Conservation (phyloP, 2,797 vertebrate genomes). For the Sebastiscus albofasciatus region DNA sequence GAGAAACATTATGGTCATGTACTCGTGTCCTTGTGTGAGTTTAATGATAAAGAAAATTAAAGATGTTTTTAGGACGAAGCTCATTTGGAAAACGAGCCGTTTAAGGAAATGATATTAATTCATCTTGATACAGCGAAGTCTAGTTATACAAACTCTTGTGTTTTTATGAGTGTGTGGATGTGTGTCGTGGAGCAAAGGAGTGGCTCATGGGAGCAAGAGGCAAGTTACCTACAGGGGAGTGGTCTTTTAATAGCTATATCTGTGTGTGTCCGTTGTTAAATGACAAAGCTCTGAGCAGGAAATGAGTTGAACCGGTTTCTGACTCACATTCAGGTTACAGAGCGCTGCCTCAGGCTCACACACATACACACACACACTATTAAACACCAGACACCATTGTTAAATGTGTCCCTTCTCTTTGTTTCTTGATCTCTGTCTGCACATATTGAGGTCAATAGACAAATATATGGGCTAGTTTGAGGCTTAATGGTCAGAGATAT, state of each 20-base stretch:
- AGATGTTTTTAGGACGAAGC: conserved; percentile 29
- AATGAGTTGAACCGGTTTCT: conserved; percentile 74
- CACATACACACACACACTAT: conserved; percentile 27
- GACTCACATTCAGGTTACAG: conserved; percentile 71
- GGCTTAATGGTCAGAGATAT: conserved; percentile 36
- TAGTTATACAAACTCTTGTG: conserved; percentile 10
- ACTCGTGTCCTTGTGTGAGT: conserved; percentile 47
- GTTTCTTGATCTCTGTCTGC: conserved; percentile 40
- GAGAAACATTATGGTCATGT: conserved; percentile 33
- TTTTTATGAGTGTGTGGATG: conserved; percentile 11
- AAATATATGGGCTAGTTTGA: conserved; percentile 36
- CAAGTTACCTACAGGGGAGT: conserved; percentile 54
- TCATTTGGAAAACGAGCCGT: conserved; percentile 22
- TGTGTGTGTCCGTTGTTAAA: conserved; percentile 45
- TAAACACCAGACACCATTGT: conserved; percentile 69
- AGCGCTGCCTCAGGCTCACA: conserved; percentile 54
- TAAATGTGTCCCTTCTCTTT: conserved; percentile 40
- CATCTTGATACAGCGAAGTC: conserved; percentile 25
- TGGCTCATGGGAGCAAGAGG: conserved; percentile 41
- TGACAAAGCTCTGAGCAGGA: conserved; percentile 66
- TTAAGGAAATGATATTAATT: conserved; percentile 43
- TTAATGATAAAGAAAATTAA: conserved; percentile 48
- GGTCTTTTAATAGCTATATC: conserved; percentile 43
- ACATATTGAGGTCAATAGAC: conserved; percentile 62
- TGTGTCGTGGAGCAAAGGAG: conserved; percentile 39